Base-by-base conservation (phyloP, 2,888 invertebrate species). In the Mythimna loreyi region DNA sequence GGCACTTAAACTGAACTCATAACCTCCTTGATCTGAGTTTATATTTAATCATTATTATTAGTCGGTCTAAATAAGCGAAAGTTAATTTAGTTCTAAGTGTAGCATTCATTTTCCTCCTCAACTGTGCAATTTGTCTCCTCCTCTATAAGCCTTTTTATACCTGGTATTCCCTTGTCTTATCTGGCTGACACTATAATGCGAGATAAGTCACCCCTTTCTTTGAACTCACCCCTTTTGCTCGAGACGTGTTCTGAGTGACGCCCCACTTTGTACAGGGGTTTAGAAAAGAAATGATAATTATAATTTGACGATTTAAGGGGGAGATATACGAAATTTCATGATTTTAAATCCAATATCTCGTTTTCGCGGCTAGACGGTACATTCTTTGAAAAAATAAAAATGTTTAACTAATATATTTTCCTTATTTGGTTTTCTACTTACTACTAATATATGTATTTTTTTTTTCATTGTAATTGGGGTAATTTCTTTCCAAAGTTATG, bases 131-230 rank as follows among this genome's bases (percentile, higher is more conserved):
- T 64, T 61, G 65, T 77, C 64, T 61, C 23, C 25, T 23, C 30
- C 33, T 21, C n/a, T 43, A 5, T 68, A 63, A 62, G 68, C 58
- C 64, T 49, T 21, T 58, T 65, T 58, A 43, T 64, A 61, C 77
- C 76, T 61, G 56, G 33, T 45, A 13, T 49, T 25, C 40, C 30
- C 57, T 40, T 49, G 59, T 67, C 65, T 70, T 65, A 75, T 70
- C 77, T 61, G 19, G 60, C 58, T 47, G 47, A 53, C 60, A 58
- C 62, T 50, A 59, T 59, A 68, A 45, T 30, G 61, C 45, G 25
- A 45, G 74, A 75, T 74, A 74, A 75, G 53, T 50, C 58, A 13
- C 58, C 57, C 75, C 30, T 74, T 65, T 59, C 75, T 57, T 76
- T 76, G 49, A 70, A 53, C 23, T 50, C 70, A 63, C 63, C 75